Evolutionary conservation across 2,888 invertebrate genomes (phyloP).

Genomic region (Rhagonycha fulva): DNA sequence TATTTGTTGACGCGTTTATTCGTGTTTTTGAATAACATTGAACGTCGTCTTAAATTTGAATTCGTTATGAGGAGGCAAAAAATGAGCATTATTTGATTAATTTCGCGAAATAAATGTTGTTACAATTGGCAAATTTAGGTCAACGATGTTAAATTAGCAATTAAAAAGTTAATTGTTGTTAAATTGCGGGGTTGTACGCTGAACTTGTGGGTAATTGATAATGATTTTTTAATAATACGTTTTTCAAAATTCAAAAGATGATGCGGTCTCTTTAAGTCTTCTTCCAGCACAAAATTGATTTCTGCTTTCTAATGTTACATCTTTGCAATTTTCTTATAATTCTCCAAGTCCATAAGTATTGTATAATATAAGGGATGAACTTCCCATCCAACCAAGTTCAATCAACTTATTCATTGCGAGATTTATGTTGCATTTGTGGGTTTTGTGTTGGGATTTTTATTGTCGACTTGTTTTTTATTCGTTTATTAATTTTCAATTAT

Average conservation of each 20-base stretch:
- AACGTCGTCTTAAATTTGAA: neutral
- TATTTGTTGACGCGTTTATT: neutral
- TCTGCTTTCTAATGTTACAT: neutral
- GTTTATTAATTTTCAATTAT: neutral
- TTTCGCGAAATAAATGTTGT: neutral
- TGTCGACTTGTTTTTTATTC: neutral
- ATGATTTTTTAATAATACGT: neutral
- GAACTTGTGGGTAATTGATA: neutral
- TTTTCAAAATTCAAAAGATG: neutral
- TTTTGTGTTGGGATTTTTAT: neutral
- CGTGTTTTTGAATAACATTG: neutral
- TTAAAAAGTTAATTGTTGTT: neutral
- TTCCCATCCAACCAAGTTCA: neutral
- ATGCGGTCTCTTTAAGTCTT: neutral
- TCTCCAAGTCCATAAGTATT: neutral
- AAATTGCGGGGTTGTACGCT: neutral
- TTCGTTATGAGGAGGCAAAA: neutral
- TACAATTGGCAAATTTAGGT: neutral
- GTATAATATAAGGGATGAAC: neutral
- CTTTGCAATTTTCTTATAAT: neutral
- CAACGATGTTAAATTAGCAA: neutral
- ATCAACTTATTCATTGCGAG: neutral
- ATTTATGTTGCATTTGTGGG: neutral
- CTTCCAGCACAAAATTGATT: neutral
- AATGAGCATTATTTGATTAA: neutral